A percentile compares a stretch with the other conserved stretches of the same genome.
Conservation (phyloP, 2,888 invertebrate species). For the Pollenia labialis region DNA sequence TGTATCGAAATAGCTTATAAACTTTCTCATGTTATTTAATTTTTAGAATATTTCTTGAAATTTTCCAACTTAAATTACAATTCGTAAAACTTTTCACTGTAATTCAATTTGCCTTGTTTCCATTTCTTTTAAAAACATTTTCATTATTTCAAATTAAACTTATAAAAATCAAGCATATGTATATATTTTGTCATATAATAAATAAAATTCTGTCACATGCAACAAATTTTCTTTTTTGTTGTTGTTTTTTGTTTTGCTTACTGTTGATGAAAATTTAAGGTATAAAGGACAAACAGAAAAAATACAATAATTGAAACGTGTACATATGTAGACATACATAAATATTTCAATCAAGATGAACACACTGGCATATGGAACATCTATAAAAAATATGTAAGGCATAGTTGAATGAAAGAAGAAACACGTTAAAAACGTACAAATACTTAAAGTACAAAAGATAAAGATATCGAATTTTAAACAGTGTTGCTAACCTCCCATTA, state of each 20-base stretch:
- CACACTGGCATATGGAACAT: neutral
- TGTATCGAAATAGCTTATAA: no score
- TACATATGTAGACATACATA: no score
- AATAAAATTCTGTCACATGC: slow-evolving; percentile 7
- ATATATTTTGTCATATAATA: no score
- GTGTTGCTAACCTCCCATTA: neutral
- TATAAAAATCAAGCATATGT: no score
- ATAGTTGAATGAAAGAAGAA: neutral
- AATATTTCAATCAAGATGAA: neutral
- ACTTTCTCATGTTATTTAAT: no score
- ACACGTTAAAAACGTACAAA: slow-evolving; percentile 1
- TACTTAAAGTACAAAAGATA: slow-evolving; percentile 20
- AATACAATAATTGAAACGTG: neutral
- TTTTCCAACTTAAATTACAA: no score
- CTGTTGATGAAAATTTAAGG: neutral
- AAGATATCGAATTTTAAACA: slow-evolving; percentile 25
- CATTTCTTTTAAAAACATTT: neutral
- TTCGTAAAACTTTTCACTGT: no score
- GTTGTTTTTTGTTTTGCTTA: slow-evolving; percentile 2
- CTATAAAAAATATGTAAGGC: neutral
- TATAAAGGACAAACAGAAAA: neutral
- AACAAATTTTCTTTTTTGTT: slow-evolving; percentile 8
- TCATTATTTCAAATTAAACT: slow-evolving; percentile 1
- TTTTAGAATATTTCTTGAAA: no score
- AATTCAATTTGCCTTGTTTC: no score